Conservation (phyloP, 2,797 vertebrate genomes). For the Tiaroga cobitis region DNA sequence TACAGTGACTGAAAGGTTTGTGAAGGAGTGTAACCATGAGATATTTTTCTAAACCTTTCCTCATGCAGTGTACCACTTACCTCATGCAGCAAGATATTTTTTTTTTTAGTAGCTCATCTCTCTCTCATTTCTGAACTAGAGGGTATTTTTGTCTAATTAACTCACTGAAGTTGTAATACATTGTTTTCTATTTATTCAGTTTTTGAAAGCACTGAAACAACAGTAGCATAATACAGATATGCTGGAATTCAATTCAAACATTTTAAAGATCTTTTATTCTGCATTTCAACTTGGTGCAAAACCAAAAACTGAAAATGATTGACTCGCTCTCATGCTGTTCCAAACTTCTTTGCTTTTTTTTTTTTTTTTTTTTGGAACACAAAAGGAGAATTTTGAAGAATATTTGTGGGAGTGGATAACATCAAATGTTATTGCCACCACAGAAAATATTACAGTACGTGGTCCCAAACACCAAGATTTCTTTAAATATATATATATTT, state of each 20-base stretch:
- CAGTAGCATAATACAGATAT: neutral
- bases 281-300: neutral
- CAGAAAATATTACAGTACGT: neutral
- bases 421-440: too few relatives aligned
- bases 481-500: neutral
- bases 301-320: neutral
- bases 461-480: neutral
- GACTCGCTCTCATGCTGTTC: neutral
- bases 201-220: neutral
- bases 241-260: neutral
- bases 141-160: neutral
- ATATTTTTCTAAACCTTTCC: conserved; percentile 54
- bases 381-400: neutral
- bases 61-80: conserved; percentile 38
- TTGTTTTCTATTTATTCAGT: neutral
- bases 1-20: conserved; percentile 58
- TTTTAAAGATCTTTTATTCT: neutral
- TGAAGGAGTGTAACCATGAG: conserved; percentile 43
- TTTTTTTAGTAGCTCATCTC: neutral
- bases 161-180: neutral
- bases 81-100: conserved; percentile 30
- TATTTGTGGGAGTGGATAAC: neutral
- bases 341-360: neutral
- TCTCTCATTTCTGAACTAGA: neutral
- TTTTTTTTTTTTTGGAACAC: too few relatives aligned